Evolutionary conservation across 1,140 invertebrate species (phyloP).

Genomic region (Polypedilum vanderplanki): DNA sequence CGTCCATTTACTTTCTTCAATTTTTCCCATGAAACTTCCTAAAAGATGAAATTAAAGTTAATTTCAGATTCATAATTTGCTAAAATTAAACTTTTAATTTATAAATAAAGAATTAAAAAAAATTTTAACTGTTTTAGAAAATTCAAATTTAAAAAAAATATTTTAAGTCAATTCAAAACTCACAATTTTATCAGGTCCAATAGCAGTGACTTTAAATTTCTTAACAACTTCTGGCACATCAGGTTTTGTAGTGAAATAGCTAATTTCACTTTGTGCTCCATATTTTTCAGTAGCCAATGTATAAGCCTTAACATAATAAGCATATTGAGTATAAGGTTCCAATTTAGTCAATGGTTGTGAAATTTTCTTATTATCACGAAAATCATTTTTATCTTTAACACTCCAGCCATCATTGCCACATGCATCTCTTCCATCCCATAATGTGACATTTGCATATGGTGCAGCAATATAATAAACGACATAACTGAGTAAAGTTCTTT

Average conservation of each 20-base stretch:
- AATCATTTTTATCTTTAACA: constrained; percentile 47
- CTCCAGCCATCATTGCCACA: constrained; percentile 59
- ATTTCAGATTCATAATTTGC: too few species aligned
- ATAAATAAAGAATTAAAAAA: too few species aligned
- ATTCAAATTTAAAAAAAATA: too few species aligned
- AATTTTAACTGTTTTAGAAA: too few species aligned
- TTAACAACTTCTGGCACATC: constrained; percentile 38
- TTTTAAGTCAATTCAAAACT: too few species aligned
- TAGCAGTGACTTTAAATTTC: constrained; percentile 28
- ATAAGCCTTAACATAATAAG: constrained; percentile 79
- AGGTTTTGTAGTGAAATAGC: constrained; percentile 73
- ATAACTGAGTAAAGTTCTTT: constrained; percentile 65
- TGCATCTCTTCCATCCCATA: constrained; percentile 73
- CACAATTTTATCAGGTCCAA: constrained; percentile 36
- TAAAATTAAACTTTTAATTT: too few species aligned
- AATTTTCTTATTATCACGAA: constrained; percentile 32
- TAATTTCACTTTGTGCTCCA: constrained; percentile 69
- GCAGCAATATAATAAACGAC: constrained; percentile 67
- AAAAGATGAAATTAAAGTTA: too few species aligned
- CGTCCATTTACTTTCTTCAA: constrained; percentile 72
- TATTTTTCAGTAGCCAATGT: constrained; percentile 70
- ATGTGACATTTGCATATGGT: constrained; percentile 57
- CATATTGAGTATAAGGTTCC: constrained; percentile 80
- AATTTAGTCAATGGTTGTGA: constrained; percentile 54
- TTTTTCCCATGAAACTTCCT: constrained; percentile 61